These are phyloP conservation scores for Lytechinus variegatus DNA, from an alignment of 35 echinoderm and acorn worm genomes.

Conservation along the genomic window DNA sequence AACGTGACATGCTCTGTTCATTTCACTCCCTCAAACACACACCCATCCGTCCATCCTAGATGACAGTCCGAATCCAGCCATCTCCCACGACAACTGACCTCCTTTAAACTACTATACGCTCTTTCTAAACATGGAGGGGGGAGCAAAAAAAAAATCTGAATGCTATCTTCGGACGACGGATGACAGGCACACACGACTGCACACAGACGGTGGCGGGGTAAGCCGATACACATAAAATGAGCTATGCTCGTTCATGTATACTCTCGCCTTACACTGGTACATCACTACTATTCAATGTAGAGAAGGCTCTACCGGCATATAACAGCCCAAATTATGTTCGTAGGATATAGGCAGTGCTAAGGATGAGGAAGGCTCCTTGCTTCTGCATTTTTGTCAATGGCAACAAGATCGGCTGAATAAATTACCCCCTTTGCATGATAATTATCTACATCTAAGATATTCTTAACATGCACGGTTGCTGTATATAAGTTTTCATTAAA, in stretches of 20 bases:
- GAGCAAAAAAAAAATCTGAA: background rate
- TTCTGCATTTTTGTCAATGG: background rate
- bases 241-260: background rate
- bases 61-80: conserved; percentile 1
- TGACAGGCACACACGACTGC: background rate
- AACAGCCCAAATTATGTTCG: background rate
- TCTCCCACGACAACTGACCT: background rate
- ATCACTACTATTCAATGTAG: background rate
- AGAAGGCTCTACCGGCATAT: background rate
- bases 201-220: background rate
- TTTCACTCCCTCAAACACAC: conserved; percentile 1
- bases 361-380: background rate
- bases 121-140: background rate
- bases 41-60: background rate
- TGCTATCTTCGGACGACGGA: background rate
- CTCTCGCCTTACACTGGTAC: background rate
- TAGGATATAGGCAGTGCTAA: background rate
- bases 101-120: conserved; percentile 6
- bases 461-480: background rate
- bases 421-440: background rate
- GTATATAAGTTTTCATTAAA: background rate
- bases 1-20: background rate
- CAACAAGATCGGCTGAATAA: background rate
- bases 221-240: conserved; percentile 12
- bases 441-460: background rate